Evolutionary conservation across 2,797 vertebrate species (phyloP), one percentile per base, ranked within the genome.

Genomic region (Gymnoscopelus braueri): DNA sequence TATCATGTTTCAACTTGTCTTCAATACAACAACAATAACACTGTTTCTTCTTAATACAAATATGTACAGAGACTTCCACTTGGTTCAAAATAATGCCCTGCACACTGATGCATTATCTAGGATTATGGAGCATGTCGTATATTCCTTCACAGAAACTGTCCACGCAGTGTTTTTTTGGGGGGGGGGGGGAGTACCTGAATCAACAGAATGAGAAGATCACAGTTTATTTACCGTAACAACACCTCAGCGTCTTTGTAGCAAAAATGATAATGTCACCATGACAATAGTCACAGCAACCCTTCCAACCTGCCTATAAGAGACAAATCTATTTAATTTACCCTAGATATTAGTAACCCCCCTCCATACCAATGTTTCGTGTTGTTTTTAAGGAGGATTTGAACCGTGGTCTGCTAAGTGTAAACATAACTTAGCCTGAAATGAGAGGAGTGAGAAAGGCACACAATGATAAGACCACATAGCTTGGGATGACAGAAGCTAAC

Each of bases 381-480:
- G 39, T 44, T 8, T 82, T 87, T 85, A 78, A 85, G 83, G 83
- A 69, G 85, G 71, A 84, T 81, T 86, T 86, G 73, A 88, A 89
- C 63, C 71, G 72, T 44, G 87, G 84, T 84, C 72, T 79, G 79
- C 84, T 78, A 71, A 85, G 71, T 91, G 91, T 92, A 92, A 93
- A 94, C 91, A 89, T 82, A 87, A 74, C 80, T 69, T 88, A 85
- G 87, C 68, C 87, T 91, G 87, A 90, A 90, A 89, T 88, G 89
- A 88, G 86, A 77, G 89, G 86, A 90, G 85, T 80, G 87, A 93
- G 90, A 93, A 95, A 94, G 93, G 94, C 94, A 95, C 94, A 94
- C 90, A 94, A 44, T 91, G 91, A 93, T 90, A 90, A 90, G 87
- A 94, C 88, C 91, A 93, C 89, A 91, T 87, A 89, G 88, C 84